Evolutionary conservation across 2,797 vertebrate species (phyloP), one percentile per base, ranked within the genome.

Genomic region (Thalassophryne amazonica): DNA sequence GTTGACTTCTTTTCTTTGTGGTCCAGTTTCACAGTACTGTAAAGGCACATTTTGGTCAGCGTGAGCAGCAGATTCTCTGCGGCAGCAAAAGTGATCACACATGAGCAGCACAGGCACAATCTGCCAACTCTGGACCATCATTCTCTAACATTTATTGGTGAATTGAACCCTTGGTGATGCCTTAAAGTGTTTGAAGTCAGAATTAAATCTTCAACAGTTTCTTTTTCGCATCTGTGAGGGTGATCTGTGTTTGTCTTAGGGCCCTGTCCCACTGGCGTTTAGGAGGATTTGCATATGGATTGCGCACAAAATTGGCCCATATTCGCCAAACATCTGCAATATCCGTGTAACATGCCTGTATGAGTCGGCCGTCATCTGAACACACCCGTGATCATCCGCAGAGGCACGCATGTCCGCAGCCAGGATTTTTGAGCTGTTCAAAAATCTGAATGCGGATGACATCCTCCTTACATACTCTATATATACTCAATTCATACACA

Each of bases 1-100:
- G 73, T 82, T 76, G 49, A 51, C 38, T 69, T 80, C 60, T 55
- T 61, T 61, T 57, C 50, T 50, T 37, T 35, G 34, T 73, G 53
- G 71, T 57, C 46, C 43, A 51, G 10, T 49, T 61, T 73, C 48
- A 24, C 60, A 61, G 82, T 81, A 80, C 84, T 88, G 83, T 85
- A 70, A 57, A 23, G 48, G 37, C 61, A 57, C 60, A 38, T 27
- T 41, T 21, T 36, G 32, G 37, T 55, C 12, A 22, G 43, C 25
- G n/a, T n/a, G n/a, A n/a, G n/a, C n/a, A n/a, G 61, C 52, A 47
- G 25, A 7, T 14, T 56, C 14, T 24, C 47, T 25, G 15, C 39
- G 29, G 47, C 45, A 1, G 47, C 45, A 1, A 55, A 59, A 22
- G n/a, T 37, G 41, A 32, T 9, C 2, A 24, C 4, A 29, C 38